Conservation (phyloP, 2,113 vertebrate genomes). For the Epinephelus cyanopodus region DNA sequence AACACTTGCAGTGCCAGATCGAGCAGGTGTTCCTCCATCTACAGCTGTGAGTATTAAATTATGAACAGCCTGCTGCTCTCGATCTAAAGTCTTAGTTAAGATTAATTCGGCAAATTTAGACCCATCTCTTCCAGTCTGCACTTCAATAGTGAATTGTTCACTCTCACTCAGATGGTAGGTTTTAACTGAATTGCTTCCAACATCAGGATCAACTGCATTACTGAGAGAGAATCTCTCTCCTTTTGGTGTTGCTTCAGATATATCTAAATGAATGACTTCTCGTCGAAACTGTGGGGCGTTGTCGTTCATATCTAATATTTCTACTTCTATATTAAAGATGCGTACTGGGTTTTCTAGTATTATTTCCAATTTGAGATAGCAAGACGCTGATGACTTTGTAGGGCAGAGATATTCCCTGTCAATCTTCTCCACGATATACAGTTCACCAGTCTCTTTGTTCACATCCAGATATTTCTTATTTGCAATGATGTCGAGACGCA, state of each 20-base stretch:
- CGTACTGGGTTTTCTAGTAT: conserved; percentile 59
- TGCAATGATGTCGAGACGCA: conserved; percentile 39
- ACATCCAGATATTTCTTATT: conserved; percentile 13
- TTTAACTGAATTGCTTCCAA: conserved; percentile 67
- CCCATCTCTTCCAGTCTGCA: conserved; percentile 52
- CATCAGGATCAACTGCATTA: conserved; percentile 75
- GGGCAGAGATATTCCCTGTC: conserved; percentile 77
- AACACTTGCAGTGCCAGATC: conserved; percentile 64
- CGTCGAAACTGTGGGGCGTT: conserved; percentile 69
- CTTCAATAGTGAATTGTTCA: too few species aligned
- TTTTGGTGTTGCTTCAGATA: conserved; percentile 60
- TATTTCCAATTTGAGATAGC: conserved; percentile 50
- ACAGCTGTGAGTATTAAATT: too few species aligned
- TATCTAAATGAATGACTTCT: conserved; percentile 67
- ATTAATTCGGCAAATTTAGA: conserved; percentile 62
- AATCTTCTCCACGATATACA: conserved; percentile 79
- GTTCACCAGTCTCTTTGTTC: conserved; percentile 57
- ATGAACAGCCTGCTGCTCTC: too few species aligned
- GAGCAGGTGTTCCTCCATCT: conserved; percentile 38
- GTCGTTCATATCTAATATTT: conserved; percentile 75
- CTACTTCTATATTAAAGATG: conserved; percentile 69
- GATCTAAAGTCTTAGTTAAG: conserved; percentile 53
- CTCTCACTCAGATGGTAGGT: neutral
- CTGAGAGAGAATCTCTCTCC: conserved; percentile 75
- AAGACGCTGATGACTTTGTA: conserved; percentile 45